phyloP scores from a whole-genome alignment of 2,797 vertebrate species.

The Phalanger gymnotis region DNA sequence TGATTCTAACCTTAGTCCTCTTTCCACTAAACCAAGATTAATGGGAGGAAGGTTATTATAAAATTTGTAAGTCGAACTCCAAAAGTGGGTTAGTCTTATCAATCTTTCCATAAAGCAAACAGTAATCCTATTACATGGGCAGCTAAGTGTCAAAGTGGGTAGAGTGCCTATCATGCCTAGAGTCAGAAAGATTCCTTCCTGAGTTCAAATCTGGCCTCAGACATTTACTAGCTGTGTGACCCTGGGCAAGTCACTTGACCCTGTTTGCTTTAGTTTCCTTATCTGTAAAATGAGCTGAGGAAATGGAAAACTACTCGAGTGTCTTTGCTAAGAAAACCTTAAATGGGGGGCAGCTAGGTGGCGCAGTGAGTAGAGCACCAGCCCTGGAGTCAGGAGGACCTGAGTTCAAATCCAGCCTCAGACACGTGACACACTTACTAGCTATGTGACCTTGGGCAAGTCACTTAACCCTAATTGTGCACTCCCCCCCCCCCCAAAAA shows the following conservation, averaged over 20 bases:
- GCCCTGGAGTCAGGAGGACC: too few relatives aligned
- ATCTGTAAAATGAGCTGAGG: background rate
- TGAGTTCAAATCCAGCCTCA: too few relatives aligned
- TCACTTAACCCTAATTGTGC: too few relatives aligned
- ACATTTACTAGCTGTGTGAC: background rate
- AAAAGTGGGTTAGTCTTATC: background rate
- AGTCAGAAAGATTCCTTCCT: background rate
- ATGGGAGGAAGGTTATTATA: background rate
- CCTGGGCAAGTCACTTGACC: background rate
- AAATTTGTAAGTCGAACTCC: background rate
- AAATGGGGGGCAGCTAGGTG: too few relatives aligned
- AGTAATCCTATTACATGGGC: background rate
- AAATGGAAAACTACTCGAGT: background rate
- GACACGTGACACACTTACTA: too few relatives aligned
- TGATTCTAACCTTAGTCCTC: background rate
- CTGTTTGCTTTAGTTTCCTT: background rate
- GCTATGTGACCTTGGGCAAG: too few relatives aligned
- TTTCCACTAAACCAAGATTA: background rate
- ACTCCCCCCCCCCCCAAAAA: too few relatives aligned
- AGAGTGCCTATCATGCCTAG: background rate
- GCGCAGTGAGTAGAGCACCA: too few relatives aligned
- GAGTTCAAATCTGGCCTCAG: background rate
- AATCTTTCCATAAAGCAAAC: background rate
- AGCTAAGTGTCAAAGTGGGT: background rate
- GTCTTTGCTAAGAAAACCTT: background rate